Evolutionary conservation across 2,113 vertebrate species (phyloP), one percentile per base, ranked within the genome.

Genomic region (Hydropotes inermis): DNA sequence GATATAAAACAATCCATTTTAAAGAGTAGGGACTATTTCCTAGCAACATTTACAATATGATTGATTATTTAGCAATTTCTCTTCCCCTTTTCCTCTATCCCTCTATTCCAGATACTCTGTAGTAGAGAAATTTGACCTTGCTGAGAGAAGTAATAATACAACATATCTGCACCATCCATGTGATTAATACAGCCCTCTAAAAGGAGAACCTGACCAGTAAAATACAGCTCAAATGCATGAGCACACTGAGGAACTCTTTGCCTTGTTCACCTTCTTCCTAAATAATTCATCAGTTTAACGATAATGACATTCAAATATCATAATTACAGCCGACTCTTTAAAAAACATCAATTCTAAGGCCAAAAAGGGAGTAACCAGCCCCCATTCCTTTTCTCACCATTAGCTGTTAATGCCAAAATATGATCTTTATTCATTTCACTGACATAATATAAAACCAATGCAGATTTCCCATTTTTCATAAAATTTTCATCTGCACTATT

Each of bases 211-310:
- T 97, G 89, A 94, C 98, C 98, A 95, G 98, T 90, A 97, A 98
- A 99, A 98, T 98, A 97, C 97, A 98, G 98, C 97, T 95, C 91
- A 98, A 98, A 98, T 96, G 98, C 98, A 93, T 98, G 98, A 98
- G 97, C 98, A 98, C 98, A 98, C 97, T 84, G 91, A 98, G 83
- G 85, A 98, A 98, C 97, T 98, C 93, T 97, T 95, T 0, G 60
- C 27, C 36, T 98, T 97, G 79, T 97, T 98, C 98, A 99, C 98
- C 98, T 98, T 98, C 98, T 98, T 97, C 96, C 98, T 99, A 98
- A 99, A 99, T 99, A 99, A 99, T 99, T 99, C 98, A 99, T 99
- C 98, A 99, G 98, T 97, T 98, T 99, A 99, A 99, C 98, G 99
- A 99, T 99, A 99, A 99, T 99, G 99, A 98, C 98, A 99, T 99